These are phyloP conservation scores for Crossoptilon crossoptilon DNA, from an alignment of 2,797 vertebrate species.

Conservation along the genomic window DNA sequence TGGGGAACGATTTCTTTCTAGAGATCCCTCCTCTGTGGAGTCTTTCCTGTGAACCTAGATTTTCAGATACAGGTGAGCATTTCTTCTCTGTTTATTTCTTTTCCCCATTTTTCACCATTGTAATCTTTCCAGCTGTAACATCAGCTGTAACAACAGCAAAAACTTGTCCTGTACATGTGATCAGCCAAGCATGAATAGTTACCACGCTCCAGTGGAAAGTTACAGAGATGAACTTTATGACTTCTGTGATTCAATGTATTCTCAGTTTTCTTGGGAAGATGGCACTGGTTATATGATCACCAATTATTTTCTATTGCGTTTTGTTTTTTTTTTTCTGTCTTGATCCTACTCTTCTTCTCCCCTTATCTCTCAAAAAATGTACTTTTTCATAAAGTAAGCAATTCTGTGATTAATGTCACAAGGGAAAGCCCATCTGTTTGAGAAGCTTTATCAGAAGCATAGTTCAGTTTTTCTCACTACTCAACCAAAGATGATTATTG, in stretches of 20 bases:
- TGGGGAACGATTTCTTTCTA: no score
- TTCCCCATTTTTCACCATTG: no score
- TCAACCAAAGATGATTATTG: slow-evolving; percentile 29
- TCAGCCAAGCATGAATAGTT: background rate
- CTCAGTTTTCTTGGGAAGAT: background rate
- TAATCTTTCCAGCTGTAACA: no score
- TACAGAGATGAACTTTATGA: background rate
- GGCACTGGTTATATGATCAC: background rate
- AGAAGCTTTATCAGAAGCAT: slow-evolving; percentile 24
- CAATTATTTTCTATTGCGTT: background rate
- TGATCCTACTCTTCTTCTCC: background rate
- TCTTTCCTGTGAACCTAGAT: no score
- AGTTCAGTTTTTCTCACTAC: slow-evolving; percentile 4
- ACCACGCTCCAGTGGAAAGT: background rate
- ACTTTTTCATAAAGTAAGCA: background rate
- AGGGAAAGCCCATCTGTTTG: background rate
- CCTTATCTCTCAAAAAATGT: background rate
- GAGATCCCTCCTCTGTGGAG: no score
- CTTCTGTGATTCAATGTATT: background rate
- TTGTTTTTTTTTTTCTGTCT: background rate
- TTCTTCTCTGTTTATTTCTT: no score
- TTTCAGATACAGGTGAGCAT: no score
- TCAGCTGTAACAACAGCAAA: background rate
- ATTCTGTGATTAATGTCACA: background rate
- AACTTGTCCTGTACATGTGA: background rate